A percentile compares a stretch with the other conserved stretches of the same genome.
phyloP scores from a whole-genome alignment of 2,797 vertebrate genomes.

The Scomberomorus guttatus region DNA sequence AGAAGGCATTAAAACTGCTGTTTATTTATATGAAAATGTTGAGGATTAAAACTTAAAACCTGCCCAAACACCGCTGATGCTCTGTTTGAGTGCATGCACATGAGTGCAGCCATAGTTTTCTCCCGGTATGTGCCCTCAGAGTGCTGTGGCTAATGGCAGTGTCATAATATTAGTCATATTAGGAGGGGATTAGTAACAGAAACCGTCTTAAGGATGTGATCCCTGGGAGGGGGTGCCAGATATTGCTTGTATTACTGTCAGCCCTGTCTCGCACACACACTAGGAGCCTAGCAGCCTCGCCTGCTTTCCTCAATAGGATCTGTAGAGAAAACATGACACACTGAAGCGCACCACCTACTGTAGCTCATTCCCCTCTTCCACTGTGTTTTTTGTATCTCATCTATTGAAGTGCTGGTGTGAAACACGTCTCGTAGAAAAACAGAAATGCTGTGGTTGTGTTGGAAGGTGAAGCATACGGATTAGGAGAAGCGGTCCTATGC shows the following conservation, averaged over 20 bases:
- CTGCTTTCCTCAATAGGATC: constrained; percentile 74
- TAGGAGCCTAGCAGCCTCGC: constrained; percentile 64
- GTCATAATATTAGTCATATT: constrained; percentile 83
- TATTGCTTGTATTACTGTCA: constrained; percentile 80
- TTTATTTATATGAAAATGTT: constrained; percentile 20
- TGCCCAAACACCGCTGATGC: neutral
- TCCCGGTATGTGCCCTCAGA: constrained; percentile 45
- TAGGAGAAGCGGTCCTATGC: constrained; percentile 30
- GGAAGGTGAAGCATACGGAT: constrained; percentile 38
- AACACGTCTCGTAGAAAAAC: constrained; percentile 54
- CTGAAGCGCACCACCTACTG: constrained; percentile 68
- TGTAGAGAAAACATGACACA: constrained; percentile 75
- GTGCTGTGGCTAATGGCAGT: constrained; percentile 73
- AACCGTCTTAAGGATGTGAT: constrained; percentile 79
- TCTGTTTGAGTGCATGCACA: constrained; percentile 18
- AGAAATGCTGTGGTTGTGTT: constrained; percentile 42
- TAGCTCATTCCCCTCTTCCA: constrained; percentile 61
- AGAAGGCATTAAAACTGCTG: neutral
- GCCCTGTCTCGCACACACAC: constrained; percentile 60
- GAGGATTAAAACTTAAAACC: constrained; percentile 17
- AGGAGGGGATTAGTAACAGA: constrained; percentile 79
- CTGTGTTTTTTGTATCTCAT: constrained; percentile 61
- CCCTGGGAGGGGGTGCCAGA: constrained; percentile 73
- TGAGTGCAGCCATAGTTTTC: constrained; percentile 11
- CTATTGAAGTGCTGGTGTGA: constrained; percentile 69